Evolutionary conservation across 2,888 invertebrate species (phyloP).

Genomic region (Petrolisthes cinctipes): DNA sequence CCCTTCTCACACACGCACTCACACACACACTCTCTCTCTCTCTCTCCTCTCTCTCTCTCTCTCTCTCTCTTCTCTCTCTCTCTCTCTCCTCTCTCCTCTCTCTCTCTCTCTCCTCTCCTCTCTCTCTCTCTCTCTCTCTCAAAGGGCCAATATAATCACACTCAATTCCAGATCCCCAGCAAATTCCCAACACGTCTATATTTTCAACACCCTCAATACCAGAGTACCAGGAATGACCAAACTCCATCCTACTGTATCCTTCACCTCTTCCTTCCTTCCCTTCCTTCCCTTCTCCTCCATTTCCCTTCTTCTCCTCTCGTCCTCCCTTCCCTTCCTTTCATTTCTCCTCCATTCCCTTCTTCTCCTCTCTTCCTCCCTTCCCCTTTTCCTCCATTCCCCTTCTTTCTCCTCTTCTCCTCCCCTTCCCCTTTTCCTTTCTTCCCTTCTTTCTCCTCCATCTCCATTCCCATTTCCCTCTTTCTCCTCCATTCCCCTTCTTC

Average conservation of each 20-base stretch:
- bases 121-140: neutral
- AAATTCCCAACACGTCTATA: too few species aligned
- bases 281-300: neutral
- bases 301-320: neutral
- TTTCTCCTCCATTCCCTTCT: neutral
- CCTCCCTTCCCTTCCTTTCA: neutral
- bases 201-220: too few species aligned
- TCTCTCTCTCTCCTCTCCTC: neutral
- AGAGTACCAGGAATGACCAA: too few species aligned
- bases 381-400: neutral
- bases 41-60: neutral
- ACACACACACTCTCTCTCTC: neutral
- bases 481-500: slow-evolving; percentile 7
- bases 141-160: too few species aligned
- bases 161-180: too few species aligned
- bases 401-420: neutral
- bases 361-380: neutral
- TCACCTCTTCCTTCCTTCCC: neutral
- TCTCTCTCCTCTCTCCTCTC: neutral
- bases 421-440: neutral
- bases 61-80: slow-evolving; percentile 5
- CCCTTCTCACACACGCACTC: neutral
- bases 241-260: neutral
- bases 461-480: neutral
- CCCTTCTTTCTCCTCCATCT: neutral